Conservation (phyloP, 1,140 invertebrate genomes). For the Myzus persicae region DNA sequence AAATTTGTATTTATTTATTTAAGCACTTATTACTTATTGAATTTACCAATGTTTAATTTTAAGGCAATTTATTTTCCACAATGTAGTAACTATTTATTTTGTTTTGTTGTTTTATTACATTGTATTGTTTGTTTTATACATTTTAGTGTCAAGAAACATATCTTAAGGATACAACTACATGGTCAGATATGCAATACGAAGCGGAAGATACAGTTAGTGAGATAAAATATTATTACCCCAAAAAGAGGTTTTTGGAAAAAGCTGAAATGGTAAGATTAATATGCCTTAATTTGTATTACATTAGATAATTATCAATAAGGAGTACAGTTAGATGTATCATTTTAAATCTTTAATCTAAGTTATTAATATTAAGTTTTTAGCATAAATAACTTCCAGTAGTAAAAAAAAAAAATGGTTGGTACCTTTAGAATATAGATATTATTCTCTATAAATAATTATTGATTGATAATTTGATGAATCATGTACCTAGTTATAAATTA, state of each 20-base stretch:
- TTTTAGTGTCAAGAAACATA: constrained; percentile 51
- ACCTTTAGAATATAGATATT: no score
- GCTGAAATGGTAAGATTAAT: constrained; percentile 48
- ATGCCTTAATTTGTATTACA: background rate
- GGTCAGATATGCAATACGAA: constrained; percentile 54
- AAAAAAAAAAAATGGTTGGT: no score
- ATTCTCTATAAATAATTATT: background rate
- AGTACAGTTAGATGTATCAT: background rate
- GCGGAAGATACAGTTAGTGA: constrained; percentile 44
- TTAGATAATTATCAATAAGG: background rate
- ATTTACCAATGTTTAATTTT: background rate
- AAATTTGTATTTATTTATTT: background rate
- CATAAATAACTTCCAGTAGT: no score
- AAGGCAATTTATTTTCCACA: no score
- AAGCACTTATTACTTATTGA: no score
- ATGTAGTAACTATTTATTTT: background rate
- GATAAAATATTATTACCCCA: constrained; percentile 50
- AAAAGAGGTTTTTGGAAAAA: constrained; percentile 53
- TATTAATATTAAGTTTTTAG: no score
- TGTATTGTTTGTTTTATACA: background rate
- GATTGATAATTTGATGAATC: background rate
- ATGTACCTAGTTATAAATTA: background rate
- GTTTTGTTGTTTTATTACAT: background rate
- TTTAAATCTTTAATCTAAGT: background rate
- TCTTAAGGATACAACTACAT: constrained; percentile 34